Percentiles rank a stretch among this genome's conserved stretches.
Evolutionary conservation across 1,140 invertebrate genomes (phyloP).

Genomic region (Oryctes rhinoceros): DNA sequence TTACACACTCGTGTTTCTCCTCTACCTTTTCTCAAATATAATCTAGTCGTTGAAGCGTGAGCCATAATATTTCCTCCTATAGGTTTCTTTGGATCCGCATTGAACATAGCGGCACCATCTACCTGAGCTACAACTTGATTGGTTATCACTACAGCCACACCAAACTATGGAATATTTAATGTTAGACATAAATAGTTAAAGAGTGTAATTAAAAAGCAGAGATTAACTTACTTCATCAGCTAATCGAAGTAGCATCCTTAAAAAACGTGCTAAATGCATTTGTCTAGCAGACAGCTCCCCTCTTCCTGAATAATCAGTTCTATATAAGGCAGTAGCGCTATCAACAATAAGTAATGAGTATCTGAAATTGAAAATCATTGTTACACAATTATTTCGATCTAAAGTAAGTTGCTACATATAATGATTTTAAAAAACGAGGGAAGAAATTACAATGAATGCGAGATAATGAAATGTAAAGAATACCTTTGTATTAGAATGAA

Average conservation of each 20-base stretch:
- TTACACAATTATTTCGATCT: not conserved
- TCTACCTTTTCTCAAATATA: slow-evolving; percentile 94
- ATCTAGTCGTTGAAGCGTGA: slow-evolving; percentile 95
- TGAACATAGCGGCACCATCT: slow-evolving; percentile 93
- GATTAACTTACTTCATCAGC: slow-evolving; percentile 84
- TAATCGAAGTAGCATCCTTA: slow-evolving; percentile 89
- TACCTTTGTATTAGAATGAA: too few relatives aligned
- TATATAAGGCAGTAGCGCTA: slow-evolving; percentile 94
- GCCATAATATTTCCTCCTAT: slow-evolving; percentile 99
- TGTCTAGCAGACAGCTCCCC: slow-evolving; percentile 94
- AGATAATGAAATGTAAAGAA: too few relatives aligned
- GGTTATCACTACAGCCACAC: slow-evolving; percentile 97
- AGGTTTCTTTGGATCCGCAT: slow-evolving; percentile 97
- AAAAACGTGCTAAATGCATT: slow-evolving; percentile 91
- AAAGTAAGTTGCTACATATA: not conserved
- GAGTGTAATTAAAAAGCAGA: slow-evolving; percentile 33
- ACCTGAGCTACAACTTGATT: slow-evolving; percentile 99
- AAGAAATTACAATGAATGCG: too few relatives aligned
- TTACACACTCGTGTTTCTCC: slow-evolving; percentile 98
- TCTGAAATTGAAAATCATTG: slow-evolving; percentile 63
- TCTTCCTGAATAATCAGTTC: slow-evolving; percentile 96
- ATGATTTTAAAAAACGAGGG: not conserved
- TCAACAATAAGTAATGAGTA: slow-evolving; percentile 96
- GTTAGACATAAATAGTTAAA: not conserved
- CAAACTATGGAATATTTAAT: slow-evolving; percentile 76